These are phyloP conservation scores for Ivindomyrus marchei DNA, from an alignment of 2,113 vertebrate genomes.

Conservation along the genomic window DNA sequence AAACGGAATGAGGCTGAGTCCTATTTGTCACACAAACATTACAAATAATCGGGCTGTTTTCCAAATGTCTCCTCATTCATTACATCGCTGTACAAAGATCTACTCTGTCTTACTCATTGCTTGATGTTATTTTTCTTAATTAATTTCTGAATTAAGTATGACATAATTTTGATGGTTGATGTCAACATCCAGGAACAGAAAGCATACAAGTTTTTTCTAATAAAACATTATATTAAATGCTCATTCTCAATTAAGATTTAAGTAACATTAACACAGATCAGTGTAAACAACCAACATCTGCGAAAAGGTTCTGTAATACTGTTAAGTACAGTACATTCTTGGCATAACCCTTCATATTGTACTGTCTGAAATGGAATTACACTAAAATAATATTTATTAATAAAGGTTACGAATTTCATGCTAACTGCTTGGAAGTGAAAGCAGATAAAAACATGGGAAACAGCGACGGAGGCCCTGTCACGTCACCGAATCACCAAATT, in stretches of 20 bases:
- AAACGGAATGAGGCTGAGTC: neutral
- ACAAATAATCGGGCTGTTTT: neutral
- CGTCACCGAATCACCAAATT: neutral
- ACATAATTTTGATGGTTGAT: neutral
- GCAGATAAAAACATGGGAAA: neutral
- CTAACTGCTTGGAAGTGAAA: constrained; percentile 51
- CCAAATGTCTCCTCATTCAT: neutral
- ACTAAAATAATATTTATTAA: constrained; percentile 29
- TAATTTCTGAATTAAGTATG: neutral
- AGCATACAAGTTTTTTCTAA: neutral
- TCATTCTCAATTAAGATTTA: neutral
- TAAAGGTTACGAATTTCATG: constrained; percentile 40
- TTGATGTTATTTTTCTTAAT: neutral
- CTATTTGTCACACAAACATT: neutral
- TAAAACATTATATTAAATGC: neutral
- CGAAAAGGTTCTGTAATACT: neutral
- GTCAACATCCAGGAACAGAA: neutral
- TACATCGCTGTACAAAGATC: neutral
- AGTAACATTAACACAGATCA: neutral
- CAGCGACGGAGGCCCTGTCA: neutral
- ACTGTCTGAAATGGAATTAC: constrained; percentile 35
- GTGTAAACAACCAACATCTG: neutral
- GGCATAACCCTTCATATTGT: constrained; percentile 51
- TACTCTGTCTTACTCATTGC: neutral
- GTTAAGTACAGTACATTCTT: constrained; percentile 18